Evolutionary conservation across 2,797 vertebrate species (phyloP).

Genomic region (Momotus momota): DNA sequence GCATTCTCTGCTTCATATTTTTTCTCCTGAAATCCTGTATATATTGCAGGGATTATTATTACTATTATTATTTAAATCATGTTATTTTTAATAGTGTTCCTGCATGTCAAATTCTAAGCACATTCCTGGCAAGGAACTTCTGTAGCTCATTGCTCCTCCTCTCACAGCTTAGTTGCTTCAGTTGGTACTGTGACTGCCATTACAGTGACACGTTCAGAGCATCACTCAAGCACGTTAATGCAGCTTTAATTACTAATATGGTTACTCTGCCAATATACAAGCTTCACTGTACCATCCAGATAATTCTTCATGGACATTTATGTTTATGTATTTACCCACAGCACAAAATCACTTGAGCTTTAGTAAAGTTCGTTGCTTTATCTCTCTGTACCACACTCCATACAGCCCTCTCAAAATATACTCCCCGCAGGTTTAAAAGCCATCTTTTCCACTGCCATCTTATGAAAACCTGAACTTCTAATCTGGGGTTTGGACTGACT

Average conservation of each 20-base stretch:
- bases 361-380: background rate
- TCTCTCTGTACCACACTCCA: background rate
- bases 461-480: background rate
- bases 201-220: constrained; percentile 15
- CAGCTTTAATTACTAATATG: constrained; percentile 8
- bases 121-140: background rate
- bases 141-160: background rate
- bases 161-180: background rate
- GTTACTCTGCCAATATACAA: background rate
- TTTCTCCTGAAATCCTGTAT: background rate
- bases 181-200: background rate
- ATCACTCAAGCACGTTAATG: constrained; percentile 5
- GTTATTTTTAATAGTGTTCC: background rate
- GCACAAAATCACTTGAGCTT: background rate
- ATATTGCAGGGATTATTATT: background rate
- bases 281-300: background rate
- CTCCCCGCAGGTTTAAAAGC: background rate
- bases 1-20: background rate
- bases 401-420: background rate
- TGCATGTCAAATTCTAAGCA: background rate
- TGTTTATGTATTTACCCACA: background rate
- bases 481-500: background rate
- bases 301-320: background rate
- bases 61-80: background rate
- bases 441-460: background rate